A percentile compares a stretch with the other conserved stretches of the same genome.
phyloP scores from a whole-genome alignment of 2,888 invertebrate species.

The Thalpophila matura region DNA sequence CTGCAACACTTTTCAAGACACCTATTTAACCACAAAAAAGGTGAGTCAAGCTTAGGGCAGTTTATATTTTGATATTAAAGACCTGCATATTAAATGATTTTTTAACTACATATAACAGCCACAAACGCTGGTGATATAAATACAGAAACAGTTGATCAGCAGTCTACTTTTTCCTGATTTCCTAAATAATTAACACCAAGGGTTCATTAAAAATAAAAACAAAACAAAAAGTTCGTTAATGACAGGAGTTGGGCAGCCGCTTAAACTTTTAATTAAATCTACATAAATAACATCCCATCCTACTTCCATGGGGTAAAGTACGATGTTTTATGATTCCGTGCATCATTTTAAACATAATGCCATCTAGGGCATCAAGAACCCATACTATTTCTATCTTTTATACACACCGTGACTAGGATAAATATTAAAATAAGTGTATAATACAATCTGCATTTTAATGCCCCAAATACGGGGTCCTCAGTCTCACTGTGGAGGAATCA shows the following conservation, averaged over 20 bases:
- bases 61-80: slow-evolving; percentile 1
- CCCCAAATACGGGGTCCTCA: too few relatives aligned
- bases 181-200: slow-evolving; percentile 18
- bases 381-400: too few relatives aligned
- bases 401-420: too few relatives aligned
- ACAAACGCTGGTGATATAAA: neutral
- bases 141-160: slow-evolving; percentile 4
- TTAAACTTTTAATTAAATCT: slow-evolving; percentile 3
- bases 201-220: slow-evolving; percentile 15
- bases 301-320: neutral
- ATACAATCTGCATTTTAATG: too few relatives aligned
- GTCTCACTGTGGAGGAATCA: too few relatives aligned
- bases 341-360: too few relatives aligned
- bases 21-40: slow-evolving; percentile 22
- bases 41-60: neutral
- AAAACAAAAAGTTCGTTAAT: slow-evolving; percentile 6
- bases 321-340: too few relatives aligned
- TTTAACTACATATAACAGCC: slow-evolving; percentile 2
- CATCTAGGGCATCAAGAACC: too few relatives aligned
- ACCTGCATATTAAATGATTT: slow-evolving; percentile 23
- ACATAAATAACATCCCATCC: neutral
- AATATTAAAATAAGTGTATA: too few relatives aligned
- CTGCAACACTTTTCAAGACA: slow-evolving; percentile 17
- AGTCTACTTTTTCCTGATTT: neutral
- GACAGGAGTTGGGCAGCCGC: slow-evolving; percentile 8